Base-by-base conservation (phyloP, 2,888 invertebrate genomes). In the Deilephila elpenor region DNA sequence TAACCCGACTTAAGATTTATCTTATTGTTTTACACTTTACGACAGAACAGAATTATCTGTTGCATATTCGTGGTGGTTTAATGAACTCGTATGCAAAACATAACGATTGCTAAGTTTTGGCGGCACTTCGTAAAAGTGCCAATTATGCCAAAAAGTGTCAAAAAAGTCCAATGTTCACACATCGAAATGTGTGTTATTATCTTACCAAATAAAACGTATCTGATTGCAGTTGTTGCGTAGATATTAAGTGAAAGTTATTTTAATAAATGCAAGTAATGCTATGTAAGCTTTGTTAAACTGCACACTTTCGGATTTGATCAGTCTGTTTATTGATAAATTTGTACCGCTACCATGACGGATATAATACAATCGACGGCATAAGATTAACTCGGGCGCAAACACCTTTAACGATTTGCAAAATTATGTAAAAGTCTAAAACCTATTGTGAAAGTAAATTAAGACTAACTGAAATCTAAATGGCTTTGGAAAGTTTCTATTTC, bases 191-290 rank as follows among this genome's bases (percentile, higher is more conserved):
- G 20, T 64, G n/a, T 37, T 44, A 44, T 14, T 44, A 44, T 14
- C 20, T n/a, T 20, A 20, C 37, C 17, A 51, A 64, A 64, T 67
- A 67, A 67, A 67, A 1, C 17, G 25, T 51, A 29, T 51, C 44
- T 51, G 25, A 67, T 67, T 67, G 67, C 67, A 25, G 25, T 67
- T 67, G 25, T 51, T 64, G 64, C 51, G 29, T 64, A 64, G 44
- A 44, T 17, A 67, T 67, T 44, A 29, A 67, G 71, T 71, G 60
- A 71, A 60, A 71, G 60, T 51, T 44, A 44, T 8, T 60, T 34
- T 29, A 59, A 71, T 71, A 71, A 71, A 59, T 67, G 67, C 67
- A 67, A 67, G 67, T 67, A 67, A 67, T 67, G 67, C 67, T 14
- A 25, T 67, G 44, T 67, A 67, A 67, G 67, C 51, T 51, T 51